Conservation (phyloP, 2,888 invertebrate species). For the Leptinotarsa juncta region DNA sequence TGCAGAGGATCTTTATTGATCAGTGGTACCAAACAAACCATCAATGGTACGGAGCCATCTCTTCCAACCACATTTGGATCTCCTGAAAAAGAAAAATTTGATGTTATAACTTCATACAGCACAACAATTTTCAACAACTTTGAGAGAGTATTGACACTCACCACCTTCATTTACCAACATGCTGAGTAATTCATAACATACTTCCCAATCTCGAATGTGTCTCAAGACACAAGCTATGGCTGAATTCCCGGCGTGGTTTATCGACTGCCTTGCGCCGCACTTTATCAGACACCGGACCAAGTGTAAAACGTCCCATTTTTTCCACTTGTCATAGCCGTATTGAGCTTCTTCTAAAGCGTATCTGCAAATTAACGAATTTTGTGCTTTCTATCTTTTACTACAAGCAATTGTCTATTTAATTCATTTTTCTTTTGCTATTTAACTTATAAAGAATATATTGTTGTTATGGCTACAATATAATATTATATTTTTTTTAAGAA, state of each 20-base stretch:
- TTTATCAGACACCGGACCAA: conserved; percentile 73
- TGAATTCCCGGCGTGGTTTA: conserved; percentile 77
- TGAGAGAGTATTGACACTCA: conserved; percentile 51
- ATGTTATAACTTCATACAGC: neutral
- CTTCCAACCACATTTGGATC: conserved; percentile 78
- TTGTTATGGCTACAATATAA: no score
- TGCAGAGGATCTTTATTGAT: conserved; percentile 81
- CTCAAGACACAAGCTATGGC: conserved; percentile 78
- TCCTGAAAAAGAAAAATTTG: conserved; percentile 59
- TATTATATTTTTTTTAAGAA: no score
- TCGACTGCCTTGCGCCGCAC: conserved; percentile 75
- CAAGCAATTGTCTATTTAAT: no score
- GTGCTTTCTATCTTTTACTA: no score
- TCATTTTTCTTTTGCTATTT: no score
- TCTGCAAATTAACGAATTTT: conserved; percentile 49
- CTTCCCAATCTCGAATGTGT: conserved; percentile 78
- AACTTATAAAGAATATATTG: no score
- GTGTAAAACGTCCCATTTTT: conserved; percentile 80
- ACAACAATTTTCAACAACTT: neutral
- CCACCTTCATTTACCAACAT: conserved; percentile 73
- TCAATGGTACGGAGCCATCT: conserved; percentile 79
- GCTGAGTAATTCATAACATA: conserved; percentile 71
- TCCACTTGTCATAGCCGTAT: conserved; percentile 78
- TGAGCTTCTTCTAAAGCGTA: conserved; percentile 77
- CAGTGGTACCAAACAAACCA: conserved; percentile 79